Conservation (phyloP, 37 sponge, comb jelly and placozoan genomes). For the Amphimedon queenslandica region DNA sequence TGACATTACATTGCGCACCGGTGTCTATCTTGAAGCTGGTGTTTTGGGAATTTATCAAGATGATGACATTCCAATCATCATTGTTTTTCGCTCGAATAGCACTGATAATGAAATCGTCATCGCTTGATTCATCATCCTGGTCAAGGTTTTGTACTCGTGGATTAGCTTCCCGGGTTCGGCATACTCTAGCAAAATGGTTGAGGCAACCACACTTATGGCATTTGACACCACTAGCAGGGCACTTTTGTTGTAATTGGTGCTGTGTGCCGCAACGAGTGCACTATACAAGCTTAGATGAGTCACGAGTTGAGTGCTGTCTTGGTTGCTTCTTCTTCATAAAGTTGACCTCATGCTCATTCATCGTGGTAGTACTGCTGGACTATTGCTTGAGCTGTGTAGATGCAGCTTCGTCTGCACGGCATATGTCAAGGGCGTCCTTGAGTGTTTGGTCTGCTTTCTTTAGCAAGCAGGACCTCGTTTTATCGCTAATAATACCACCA, state of each 20-base stretch:
- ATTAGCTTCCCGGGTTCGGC: background rate
- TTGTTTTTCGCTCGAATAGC: background rate
- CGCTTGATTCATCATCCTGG: background rate
- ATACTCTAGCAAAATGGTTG: conserved; percentile 14
- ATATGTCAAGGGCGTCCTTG: conserved; percentile 23
- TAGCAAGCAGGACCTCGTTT: conserved; percentile 20
- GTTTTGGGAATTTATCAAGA: background rate
- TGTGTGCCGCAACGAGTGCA: background rate
- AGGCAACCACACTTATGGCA: background rate
- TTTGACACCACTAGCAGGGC: too few species aligned
- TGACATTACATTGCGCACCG: too few species aligned
- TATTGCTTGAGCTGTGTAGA: conserved; percentile 21
- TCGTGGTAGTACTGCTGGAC: background rate
- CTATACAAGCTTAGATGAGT: background rate
- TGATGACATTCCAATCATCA: background rate
- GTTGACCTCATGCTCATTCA: background rate
- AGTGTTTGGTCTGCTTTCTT: conserved; percentile 16
- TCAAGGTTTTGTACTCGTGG: conserved; percentile 6
- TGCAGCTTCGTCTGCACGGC: conserved; percentile 21
- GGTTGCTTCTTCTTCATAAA: background rate
- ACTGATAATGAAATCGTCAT: conserved; percentile 1
- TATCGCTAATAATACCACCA: conserved; percentile 13
- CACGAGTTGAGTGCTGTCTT: background rate
- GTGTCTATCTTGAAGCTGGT: too few species aligned
- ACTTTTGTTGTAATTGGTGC: conserved; percentile 4